Base-by-base conservation (phyloP, 2,113 vertebrate species). In the Tapirus terrestris region DNA sequence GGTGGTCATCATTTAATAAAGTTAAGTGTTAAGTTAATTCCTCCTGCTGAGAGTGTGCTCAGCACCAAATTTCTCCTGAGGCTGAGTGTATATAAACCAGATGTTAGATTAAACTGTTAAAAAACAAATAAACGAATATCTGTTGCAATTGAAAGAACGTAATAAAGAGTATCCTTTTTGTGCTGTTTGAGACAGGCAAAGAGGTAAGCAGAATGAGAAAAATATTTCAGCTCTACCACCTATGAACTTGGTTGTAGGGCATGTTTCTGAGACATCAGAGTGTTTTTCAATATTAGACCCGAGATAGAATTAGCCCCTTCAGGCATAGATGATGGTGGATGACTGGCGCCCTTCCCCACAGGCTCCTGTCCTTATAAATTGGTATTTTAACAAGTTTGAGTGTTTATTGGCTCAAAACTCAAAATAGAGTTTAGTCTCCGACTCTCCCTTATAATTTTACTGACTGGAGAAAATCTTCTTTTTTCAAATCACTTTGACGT, bases 351-450 rank as follows among this genome's bases (percentile, higher is more conserved):
- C 13, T 92, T 76, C 29, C 18, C 14, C 29, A 61, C 27, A 61
- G 56, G 13, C 13, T 83, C 9, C 48, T 89, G 33, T 39, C 21
- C 45, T 89, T 31, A 3, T 36, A 92, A 65, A 84, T 61, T 89
- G n/a, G 10, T 67, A 89, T 58, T 36, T 92, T 39, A 95, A 89
- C 10, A 95, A 79, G 31, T 91, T n/a, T 73, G 31, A 95, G 18
- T 73, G 36, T 83, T 89, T 79, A 80, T 85, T 89, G 58, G 8
- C 33, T 48, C 43, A 63, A 89, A 84, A 56, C 33, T 33, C 5
- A 68, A 87, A 76, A 68, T 36, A 53, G 31, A 84, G 58, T 89
- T 33, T 89, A 13, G 2, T 58, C 12, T 81, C 11, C 8, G 8
- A 43, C 27, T 86, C 33, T 63, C 2, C 4, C 27, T 76, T 82